These are phyloP conservation scores for Sitophilus oryzae DNA, from an alignment of 1,140 invertebrate genomes.

Conservation along the genomic window DNA sequence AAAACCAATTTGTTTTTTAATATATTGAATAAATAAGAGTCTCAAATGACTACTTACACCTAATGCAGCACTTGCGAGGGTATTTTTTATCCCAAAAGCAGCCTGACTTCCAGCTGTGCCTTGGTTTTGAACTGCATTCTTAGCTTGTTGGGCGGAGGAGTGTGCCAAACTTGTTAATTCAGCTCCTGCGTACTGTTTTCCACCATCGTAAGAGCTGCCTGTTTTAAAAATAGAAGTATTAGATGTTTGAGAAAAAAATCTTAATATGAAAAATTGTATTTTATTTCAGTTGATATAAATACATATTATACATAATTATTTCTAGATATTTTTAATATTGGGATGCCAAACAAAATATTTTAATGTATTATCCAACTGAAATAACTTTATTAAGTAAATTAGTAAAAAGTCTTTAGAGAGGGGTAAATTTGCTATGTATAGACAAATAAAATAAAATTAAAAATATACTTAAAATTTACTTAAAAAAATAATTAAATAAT, in stretches of 20 bases:
- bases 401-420: no score
- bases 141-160: conserved; percentile 32
- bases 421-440: no score
- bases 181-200: conserved; percentile 25
- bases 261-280: no score
- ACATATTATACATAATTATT: no score
- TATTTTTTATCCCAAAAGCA: conserved; percentile 31
- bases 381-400: no score
- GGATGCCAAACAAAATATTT: no score
- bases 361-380: no score
- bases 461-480: no score
- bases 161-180: conserved; percentile 32
- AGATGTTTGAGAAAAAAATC: background rate
- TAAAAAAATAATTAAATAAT: no score
- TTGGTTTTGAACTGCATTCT: conserved; percentile 31
- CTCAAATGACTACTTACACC: conserved; percentile 24
- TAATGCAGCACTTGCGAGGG: conserved; percentile 28
- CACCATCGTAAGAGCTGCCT: conserved; percentile 4
- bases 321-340: no score
- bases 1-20: background rate
- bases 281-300: no score
- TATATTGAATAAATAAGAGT: background rate
- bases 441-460: no score
- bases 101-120: conserved; percentile 33
- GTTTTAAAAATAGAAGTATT: background rate